Evolutionary conservation across 2,888 invertebrate species (phyloP), one percentile per base, ranked within the genome.

Genomic region (Synanthedon formicaeformis): DNA sequence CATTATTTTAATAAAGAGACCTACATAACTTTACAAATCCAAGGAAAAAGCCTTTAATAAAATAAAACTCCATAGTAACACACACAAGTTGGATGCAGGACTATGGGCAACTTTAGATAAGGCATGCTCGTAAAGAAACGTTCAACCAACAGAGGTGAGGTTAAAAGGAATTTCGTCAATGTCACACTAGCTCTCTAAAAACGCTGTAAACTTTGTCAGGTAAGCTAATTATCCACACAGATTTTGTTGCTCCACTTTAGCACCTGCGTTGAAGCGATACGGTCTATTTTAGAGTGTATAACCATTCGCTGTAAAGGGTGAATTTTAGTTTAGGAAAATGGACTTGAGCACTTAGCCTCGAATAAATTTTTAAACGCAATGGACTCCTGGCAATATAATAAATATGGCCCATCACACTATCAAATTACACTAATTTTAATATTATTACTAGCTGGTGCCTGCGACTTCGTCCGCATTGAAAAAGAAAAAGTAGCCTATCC

Each of bases 91-190:
- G 50, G 50, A 51, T 51, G 53, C 51, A 51, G 48, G 53, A 41
- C 51, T 51, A 56, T 51, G 50, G 50, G 50, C 53, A 54, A 54
- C 57, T 52, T 52, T 49, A 55, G 57, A 57, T 57, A 57, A 57
- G 54, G 50, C 52, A 11, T 49, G 54, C 50, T 57, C 57, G 55
- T 57, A 57, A 55, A 57, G 55, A 55, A 54, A 52, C 51, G 51
- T 50, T 51, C 51, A 41, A 23, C 16, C 51, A 41, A 23, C 16
- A 23, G 11, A 34, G 40, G 51, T 48, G 12, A 48, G 34, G 50
- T 51, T 51, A 48, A 48, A 27, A 16, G n/a, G 50, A 53, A 13
- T 49, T 51, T 51, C 34, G 50, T 49, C 49, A 8, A 51, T 51
- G 12, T 51, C 49, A 49, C 50, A 23, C 50, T 45, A 14, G 13